Evolutionary conservation across 2,797 vertebrate genomes (phyloP).

Genomic region (Thalassophryne amazonica): DNA sequence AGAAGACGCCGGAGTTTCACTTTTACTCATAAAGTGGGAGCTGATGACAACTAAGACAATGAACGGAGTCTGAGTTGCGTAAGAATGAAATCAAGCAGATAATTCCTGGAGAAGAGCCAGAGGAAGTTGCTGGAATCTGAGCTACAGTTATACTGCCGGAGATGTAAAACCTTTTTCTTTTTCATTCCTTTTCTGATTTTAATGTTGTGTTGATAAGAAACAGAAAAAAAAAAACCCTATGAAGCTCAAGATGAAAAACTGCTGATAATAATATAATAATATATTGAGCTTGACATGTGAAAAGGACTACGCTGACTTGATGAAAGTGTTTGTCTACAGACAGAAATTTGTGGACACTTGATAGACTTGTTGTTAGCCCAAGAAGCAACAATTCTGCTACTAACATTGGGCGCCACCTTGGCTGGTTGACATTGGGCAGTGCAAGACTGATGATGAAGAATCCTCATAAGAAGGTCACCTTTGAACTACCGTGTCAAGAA

Average conservation of each 20-base stretch:
- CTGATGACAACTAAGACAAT: constrained; percentile 64
- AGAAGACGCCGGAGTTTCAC: constrained; percentile 57
- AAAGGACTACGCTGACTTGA: constrained; percentile 35
- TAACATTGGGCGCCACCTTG: background rate
- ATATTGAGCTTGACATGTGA: constrained; percentile 55
- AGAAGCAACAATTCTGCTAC: constrained; percentile 14
- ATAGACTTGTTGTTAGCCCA: constrained; percentile 24
- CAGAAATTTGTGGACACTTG: constrained; percentile 38
- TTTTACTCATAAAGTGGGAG: constrained; percentile 47
- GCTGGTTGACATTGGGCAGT: too few relatives aligned
- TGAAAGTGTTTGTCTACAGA: constrained; percentile 41
- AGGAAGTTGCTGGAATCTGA: constrained; percentile 45
- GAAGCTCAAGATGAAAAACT: constrained; percentile 32
- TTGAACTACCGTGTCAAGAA: too few relatives aligned
- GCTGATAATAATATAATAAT: constrained; percentile 51
- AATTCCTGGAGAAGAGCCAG: constrained; percentile 68
- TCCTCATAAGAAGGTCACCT: too few relatives aligned
- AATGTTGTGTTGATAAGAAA: constrained; percentile 31
- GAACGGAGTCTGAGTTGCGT: constrained; percentile 66
- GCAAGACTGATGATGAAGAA: too few relatives aligned
- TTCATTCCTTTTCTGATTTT: constrained; percentile 27
- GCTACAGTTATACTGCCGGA: constrained; percentile 57
- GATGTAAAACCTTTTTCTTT: constrained; percentile 8
- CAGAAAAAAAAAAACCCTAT: constrained; percentile 10
- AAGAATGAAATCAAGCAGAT: constrained; percentile 70